These are phyloP conservation scores for Megalurothrips usitatus DNA, from an alignment of 2,888 invertebrate species.

Conservation along the genomic window DNA sequence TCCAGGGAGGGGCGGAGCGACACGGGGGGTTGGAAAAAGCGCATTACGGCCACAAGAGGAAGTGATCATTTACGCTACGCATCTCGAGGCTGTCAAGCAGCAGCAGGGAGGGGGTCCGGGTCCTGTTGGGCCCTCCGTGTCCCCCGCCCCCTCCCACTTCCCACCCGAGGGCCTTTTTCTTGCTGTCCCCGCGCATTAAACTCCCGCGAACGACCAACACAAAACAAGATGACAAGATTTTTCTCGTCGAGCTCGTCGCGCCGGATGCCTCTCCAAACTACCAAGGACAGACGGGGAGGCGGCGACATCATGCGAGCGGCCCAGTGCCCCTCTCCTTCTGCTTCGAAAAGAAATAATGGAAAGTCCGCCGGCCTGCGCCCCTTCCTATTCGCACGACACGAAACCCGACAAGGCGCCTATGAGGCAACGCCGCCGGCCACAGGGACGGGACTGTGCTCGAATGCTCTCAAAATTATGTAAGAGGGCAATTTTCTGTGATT, in stretches of 20 bases:
- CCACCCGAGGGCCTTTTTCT: background rate
- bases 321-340: no score
- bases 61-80: constrained; percentile 24
- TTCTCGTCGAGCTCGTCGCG: background rate
- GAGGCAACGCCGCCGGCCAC: no score
- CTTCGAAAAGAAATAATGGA: no score
- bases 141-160: background rate
- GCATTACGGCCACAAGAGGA: constrained; percentile 1
- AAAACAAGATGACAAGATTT: constrained; percentile 8
- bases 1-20: background rate
- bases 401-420: no score
- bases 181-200: background rate
- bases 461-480: no score
- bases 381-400: no score
- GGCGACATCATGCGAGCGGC: no score
- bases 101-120: background rate
- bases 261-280: no score
- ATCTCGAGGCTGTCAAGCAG: constrained; percentile 2
- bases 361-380: no score
- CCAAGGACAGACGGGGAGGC: no score
- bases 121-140: background rate
- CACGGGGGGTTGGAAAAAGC: background rate
- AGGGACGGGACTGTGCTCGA: no score
- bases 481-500: no score
- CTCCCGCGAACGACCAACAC: background rate